Conservation (phyloP, 2,113 vertebrate genomes). For the Sphyrna mokarran region DNA sequence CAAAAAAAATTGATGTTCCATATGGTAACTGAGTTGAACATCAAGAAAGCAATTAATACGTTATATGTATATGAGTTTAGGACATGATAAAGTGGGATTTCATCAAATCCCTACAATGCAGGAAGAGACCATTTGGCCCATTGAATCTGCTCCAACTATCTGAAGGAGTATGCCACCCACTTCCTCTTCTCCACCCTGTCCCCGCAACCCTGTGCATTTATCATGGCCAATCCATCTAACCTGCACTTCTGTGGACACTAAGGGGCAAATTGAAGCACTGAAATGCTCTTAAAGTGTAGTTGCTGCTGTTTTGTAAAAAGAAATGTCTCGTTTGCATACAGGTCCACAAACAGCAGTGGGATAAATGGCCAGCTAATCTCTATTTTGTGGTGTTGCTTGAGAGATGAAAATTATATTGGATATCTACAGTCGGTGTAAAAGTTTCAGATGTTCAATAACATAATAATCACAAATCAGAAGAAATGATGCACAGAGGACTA, state of each 20-base stretch:
- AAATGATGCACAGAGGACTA: too few species aligned
- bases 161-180: too few species aligned
- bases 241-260: too few species aligned
- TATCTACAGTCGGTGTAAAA: neutral
- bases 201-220: too few species aligned
- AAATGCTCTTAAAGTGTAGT: too few species aligned
- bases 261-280: neutral
- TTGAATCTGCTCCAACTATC: too few species aligned
- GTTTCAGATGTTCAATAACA: too few species aligned
- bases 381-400: neutral
- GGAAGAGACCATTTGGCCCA: too few species aligned
- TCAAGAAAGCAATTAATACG: neutral
- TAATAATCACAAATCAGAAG: too few species aligned
- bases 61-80: neutral
- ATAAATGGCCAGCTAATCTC: neutral
- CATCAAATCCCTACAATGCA: too few species aligned
- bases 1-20: neutral
- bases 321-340: neutral
- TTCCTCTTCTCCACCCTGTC: too few species aligned
- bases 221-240: too few species aligned
- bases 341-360: neutral
- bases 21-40: neutral
- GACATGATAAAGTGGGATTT: neutral
- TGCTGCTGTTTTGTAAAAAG: neutral
- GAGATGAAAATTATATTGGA: neutral